Percentiles rank a stretch among this genome's conserved stretches.
These are phyloP conservation scores for Stenchaetothrips biformis DNA, from an alignment of 2,888 invertebrate genomes.

Conservation along the genomic window DNA sequence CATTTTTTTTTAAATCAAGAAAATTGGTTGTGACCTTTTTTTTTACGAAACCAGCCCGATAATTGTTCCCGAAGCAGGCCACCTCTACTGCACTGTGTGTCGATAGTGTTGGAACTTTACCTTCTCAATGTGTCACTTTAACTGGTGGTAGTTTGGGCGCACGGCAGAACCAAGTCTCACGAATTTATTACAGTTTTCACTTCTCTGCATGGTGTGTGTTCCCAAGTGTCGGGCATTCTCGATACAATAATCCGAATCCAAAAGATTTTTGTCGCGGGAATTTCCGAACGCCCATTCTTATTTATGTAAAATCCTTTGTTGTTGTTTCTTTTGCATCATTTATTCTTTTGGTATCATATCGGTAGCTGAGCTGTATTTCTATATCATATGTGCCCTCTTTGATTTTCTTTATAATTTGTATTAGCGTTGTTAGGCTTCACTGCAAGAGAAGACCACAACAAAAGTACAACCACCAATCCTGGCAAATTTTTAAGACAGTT, in stretches of 20 bases:
- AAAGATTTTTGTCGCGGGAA: not conserved
- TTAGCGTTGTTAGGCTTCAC: not conserved
- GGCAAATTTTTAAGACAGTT: too few relatives aligned
- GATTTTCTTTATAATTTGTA: not conserved
- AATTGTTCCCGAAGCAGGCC: not conserved
- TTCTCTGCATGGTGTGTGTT: constrained; percentile 18
- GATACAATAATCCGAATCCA: not conserved
- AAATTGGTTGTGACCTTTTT: not conserved
- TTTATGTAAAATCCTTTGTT: not conserved
- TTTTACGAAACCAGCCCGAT: not conserved
- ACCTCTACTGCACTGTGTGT: constrained; percentile 3
- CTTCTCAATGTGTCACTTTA: not conserved
- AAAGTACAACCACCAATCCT: too few relatives aligned
- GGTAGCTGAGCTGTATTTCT: not conserved
- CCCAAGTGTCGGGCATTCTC: not conserved
- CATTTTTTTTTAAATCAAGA: not conserved
- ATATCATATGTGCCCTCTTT: not conserved
- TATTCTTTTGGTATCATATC: constrained; percentile 16
- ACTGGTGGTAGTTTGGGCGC: constrained; percentile 5
- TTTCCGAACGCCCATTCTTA: not conserved
- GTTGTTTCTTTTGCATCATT: not conserved
- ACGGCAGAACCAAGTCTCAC: not conserved
- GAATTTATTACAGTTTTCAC: not conserved
- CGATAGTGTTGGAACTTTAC: not conserved
- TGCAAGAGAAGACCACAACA: too few relatives aligned